Base-by-base conservation (phyloP, 2,113 vertebrate species). In the Ciconia boyciana region DNA sequence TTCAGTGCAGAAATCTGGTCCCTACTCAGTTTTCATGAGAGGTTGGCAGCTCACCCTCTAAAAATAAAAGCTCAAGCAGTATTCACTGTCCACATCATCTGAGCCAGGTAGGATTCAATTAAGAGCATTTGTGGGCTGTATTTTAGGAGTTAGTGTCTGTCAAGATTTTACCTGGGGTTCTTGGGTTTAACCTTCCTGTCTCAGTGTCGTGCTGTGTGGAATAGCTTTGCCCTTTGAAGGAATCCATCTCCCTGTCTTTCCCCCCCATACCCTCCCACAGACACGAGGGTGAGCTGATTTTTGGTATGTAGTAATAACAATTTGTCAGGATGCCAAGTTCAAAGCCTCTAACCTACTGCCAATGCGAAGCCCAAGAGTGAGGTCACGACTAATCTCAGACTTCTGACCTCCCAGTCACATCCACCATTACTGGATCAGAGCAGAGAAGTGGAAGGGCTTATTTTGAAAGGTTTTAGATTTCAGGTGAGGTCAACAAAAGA, bases 241-340 rank as follows among this genome's bases (percentile, higher is more conserved):
- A 82, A 92, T 95, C 54, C 54, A 90, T 78, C 83, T 92, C 83
- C 18, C 26, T 86, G 34, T 49, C 80, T 78, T 87, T 66, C 6
- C 2, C 60, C 55, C 61, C 43, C 43, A 8, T 48, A 76, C 64
- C 58, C 87, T 87, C 93, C 84, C 72, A 80, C 79, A 66, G 89
- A 46, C 91, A 87, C 0, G 15, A 90, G 87, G 79, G 72, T 61
- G 54, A 90, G 75, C 66, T 94, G 94, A 51, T 89, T 93, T 82
- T 96, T 72, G 82, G 80, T 80, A 66, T 68, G 83, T 17, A 55
- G 89, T 65, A 95, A 81, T 66, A 96, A 90, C 83, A 84, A 96
- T 96, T 97, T 94, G 94, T 96, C 96, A 96, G 87, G 91, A 89
- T 87, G 94, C 95, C 96, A 97, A 97, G 95, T 96, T 97, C 97